phyloP scores from a whole-genome alignment of 2,888 invertebrate genomes.

The Nymphalis polychloros region DNA sequence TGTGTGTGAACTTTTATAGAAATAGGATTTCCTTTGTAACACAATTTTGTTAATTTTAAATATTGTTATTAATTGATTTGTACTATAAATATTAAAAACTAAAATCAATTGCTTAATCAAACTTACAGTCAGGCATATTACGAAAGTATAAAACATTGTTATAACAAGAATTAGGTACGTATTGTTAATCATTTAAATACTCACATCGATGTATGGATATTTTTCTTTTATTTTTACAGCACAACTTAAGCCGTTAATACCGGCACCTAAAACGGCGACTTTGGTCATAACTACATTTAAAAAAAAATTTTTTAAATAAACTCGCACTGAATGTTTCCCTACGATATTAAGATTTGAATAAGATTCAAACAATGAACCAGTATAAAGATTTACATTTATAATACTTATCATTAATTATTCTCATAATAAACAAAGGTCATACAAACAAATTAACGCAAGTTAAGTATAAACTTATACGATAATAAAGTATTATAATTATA shows the following conservation, averaged over 20 bases:
- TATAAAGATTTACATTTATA: background rate
- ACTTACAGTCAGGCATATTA: no score
- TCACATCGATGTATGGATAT: slow-evolving; percentile 69
- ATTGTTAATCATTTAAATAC: slow-evolving; percentile 28
- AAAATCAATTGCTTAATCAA: no score
- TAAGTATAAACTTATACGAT: background rate
- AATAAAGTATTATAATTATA: background rate
- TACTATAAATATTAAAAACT: no score
- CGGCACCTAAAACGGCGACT: slow-evolving; percentile 88
- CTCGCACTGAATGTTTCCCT: background rate
- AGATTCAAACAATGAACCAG: background rate
- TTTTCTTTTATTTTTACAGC: slow-evolving; percentile 85
- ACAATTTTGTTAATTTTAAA: no score
- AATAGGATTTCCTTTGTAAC: no score
- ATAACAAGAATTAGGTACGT: no score
- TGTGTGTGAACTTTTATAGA: no score
- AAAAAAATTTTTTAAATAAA: background rate
- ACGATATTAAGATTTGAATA: background rate
- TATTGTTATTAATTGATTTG: no score
- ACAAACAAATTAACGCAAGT: slow-evolving; percentile 9
- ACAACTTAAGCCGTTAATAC: slow-evolving; percentile 86
- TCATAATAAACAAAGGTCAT: slow-evolving; percentile 12
- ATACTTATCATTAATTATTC: slow-evolving; percentile 3
- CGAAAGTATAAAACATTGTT: no score
- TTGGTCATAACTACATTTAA: slow-evolving; percentile 48